Percentiles rank a stretch among this genome's conserved stretches.
These are phyloP conservation scores for Argya squamiceps DNA, from an alignment of 2,797 vertebrate genomes.

Conservation along the genomic window DNA sequence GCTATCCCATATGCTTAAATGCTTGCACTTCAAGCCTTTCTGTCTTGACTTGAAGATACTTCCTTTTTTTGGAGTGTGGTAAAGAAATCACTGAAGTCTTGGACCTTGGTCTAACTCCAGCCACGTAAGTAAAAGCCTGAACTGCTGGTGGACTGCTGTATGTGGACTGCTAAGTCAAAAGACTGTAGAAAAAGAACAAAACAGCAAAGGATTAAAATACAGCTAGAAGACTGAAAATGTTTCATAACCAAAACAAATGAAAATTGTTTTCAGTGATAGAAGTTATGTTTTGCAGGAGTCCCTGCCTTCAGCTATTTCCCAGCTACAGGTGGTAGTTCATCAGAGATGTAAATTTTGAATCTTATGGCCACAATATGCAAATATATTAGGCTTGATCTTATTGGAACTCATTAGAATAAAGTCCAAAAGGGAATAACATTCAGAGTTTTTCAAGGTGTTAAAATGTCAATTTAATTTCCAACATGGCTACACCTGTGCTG, in stretches of 20 bases:
- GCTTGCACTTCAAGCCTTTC: background rate
- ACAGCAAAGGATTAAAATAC: background rate
- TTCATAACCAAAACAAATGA: background rate
- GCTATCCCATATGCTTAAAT: background rate
- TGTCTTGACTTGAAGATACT: background rate
- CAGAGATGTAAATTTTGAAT: background rate
- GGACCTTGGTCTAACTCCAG: background rate
- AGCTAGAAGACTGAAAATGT: background rate
- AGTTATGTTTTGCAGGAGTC: background rate
- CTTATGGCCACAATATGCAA: background rate
- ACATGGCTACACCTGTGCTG: background rate
- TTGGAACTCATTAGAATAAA: background rate
- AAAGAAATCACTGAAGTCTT: background rate
- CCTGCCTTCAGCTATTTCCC: background rate
- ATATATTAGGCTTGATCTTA: background rate
- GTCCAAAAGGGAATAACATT: background rate
- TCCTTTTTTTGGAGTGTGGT: background rate
- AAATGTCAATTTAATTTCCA: background rate
- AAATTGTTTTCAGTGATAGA: background rate
- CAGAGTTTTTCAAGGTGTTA: background rate
- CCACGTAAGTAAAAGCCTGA: background rate
- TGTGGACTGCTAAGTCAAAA: background rate
- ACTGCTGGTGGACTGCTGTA: background rate
- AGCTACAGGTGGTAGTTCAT: background rate
- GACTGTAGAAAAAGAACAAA: background rate